Evolutionary conservation across 2,888 invertebrate genomes (phyloP), one percentile per base, ranked within the genome.

Genomic region (Didymodactylos carnosus): DNA sequence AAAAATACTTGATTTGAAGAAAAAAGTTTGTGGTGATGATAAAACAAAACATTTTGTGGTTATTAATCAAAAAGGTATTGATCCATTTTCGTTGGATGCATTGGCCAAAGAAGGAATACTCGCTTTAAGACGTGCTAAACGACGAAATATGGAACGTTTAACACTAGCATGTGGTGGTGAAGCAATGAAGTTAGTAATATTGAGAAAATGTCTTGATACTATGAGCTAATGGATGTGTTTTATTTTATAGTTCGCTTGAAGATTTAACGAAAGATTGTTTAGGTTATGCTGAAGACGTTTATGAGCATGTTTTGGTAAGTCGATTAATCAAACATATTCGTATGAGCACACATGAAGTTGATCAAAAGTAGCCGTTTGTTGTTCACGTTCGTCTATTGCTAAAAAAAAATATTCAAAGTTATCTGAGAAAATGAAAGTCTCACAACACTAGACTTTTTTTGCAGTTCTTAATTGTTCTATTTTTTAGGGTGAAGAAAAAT

Each of bases 21-120:
- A 90, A 81, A 88, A 92, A 81, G 85, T 99, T 0, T 97, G 97
- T 82, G 62, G 35, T 11, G 89, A 90, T 78, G 89, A 90, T 78
- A 91, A 88, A 1, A 87, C 91, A 81, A 94, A 94, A 81, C 87
- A 87, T 10, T 98, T 99, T 82, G 93, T 95, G 23, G 88, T 98
- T 13, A 92, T 99, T 81, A 97, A 97, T 83, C 95, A 97, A 84
- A 97, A 97, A 86, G 98, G 98, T 72, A 94, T 98, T 80, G 98
- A 99, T 82, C 98, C 98, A 2, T 88, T 93, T 81, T 94, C 95
- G 3, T 85, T 99, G 78, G 98, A 99, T 81, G 88, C 92, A 83
- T 85, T 99, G 76, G 95, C 98, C 11, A 92, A 92, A 82, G 94
- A 94, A 84, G 94, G 94, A 29, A 98, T 99, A 77, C 87, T 98